Evolutionary conservation across 2,888 invertebrate genomes (phyloP).

Genomic region (Lochmaea capreae): DNA sequence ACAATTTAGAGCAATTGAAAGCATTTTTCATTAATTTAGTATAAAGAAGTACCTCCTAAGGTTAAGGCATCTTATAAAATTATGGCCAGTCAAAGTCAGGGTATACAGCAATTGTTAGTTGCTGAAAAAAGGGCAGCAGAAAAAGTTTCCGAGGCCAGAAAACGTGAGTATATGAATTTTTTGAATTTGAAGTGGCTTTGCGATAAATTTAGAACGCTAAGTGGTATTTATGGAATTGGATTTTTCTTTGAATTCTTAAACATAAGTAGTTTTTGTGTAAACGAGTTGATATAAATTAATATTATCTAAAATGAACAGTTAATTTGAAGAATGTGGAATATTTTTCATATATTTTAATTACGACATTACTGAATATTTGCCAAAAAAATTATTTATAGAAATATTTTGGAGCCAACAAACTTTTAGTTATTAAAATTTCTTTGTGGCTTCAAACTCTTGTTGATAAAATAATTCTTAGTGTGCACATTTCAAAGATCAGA

Average conservation of each 20-base stretch:
- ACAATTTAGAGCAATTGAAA: slow-evolving; percentile 37
- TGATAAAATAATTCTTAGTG: background rate
- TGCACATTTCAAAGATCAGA: no score
- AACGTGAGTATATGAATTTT: slow-evolving; percentile 60
- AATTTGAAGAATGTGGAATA: background rate
- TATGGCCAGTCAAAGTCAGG: slow-evolving; percentile 52
- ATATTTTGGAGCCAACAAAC: background rate
- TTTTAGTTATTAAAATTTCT: background rate
- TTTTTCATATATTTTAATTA: background rate
- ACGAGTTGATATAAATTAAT: background rate
- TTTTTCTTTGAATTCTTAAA: background rate
- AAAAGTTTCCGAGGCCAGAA: slow-evolving; percentile 65
- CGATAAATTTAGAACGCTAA: slow-evolving; percentile 26
- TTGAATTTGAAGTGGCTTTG: slow-evolving; percentile 2
- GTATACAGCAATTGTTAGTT: slow-evolving; percentile 64
- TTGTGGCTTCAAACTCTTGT: background rate
- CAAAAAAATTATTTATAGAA: slow-evolving; percentile 22
- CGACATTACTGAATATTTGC: slow-evolving; percentile 13
- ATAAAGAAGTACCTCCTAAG: slow-evolving; percentile 24
- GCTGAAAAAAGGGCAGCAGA: slow-evolving; percentile 66
- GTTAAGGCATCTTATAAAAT: slow-evolving; percentile 14
- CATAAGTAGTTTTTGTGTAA: background rate
- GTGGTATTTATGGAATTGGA: slow-evolving; percentile 23
- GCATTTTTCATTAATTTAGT: slow-evolving; percentile 34
- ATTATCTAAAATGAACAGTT: background rate